Evolutionary conservation across 2,888 invertebrate genomes (phyloP).

Genomic region (Aleiodes testaceus): DNA sequence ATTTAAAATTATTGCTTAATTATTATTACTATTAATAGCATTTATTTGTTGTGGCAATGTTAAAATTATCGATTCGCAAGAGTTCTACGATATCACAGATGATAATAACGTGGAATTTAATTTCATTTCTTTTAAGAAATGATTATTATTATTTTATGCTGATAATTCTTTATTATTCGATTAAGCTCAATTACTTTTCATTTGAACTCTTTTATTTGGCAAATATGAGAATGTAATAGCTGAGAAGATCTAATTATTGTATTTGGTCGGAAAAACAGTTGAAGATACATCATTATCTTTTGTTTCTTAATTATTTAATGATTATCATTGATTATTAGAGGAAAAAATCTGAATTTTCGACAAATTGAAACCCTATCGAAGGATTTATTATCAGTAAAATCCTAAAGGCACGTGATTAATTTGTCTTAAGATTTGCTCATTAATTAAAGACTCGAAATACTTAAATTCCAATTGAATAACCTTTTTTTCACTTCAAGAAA

Average conservation of each 20-base stretch:
- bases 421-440: not conserved
- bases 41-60: constrained; percentile 6
- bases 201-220: constrained; percentile 7
- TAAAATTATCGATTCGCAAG: constrained; percentile 12
- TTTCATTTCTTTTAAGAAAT: not conserved
- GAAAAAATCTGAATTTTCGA: too few species aligned
- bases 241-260: constrained; percentile 4
- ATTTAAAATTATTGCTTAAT: too few species aligned
- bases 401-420: constrained; percentile 26
- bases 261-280: constrained; percentile 23
- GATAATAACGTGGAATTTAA: not conserved
- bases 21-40: not conserved
- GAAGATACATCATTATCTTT: too few species aligned
- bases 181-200: constrained; percentile 8
- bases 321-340: too few species aligned
- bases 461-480: not conserved
- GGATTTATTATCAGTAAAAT: not conserved
- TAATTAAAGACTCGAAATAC: not conserved
- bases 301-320: too few species aligned
- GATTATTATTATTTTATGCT: not conserved
- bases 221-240: constrained; percentile 8
- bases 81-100: constrained; percentile 16
- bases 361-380: not conserved
- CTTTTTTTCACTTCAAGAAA: not conserved
- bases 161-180: not conserved